These are phyloP conservation scores for Spisula solida DNA, from an alignment of 2,888 invertebrate genomes.

Conservation along the genomic window DNA sequence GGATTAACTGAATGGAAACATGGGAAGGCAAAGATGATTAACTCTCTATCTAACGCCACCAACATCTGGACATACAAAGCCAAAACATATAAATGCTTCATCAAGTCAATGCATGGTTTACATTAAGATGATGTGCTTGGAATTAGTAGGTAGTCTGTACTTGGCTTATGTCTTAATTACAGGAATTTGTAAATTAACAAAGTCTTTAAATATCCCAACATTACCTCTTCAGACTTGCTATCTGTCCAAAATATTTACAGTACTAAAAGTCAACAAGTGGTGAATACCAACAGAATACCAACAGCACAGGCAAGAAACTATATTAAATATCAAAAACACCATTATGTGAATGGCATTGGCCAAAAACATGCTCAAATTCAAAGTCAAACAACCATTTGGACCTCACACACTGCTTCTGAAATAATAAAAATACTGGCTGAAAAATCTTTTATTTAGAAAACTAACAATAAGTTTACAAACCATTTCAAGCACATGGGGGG, in stretches of 20 bases:
- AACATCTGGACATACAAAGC: conserved; percentile 10
- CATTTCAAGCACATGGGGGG: background rate
- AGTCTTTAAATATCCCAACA: conserved; percentile 15
- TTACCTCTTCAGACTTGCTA: background rate
- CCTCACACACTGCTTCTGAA: background rate
- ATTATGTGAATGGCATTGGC: too few species aligned
- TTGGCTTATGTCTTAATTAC: conserved; percentile 19
- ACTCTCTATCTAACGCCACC: background rate
- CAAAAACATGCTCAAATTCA: too few species aligned
- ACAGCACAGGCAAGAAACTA: too few species aligned
- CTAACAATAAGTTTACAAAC: background rate
- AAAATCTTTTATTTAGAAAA: background rate
- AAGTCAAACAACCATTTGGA: background rate
- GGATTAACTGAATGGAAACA: conserved; percentile 42
- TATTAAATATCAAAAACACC: too few species aligned
- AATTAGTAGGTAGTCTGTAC: background rate
- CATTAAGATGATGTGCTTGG: conserved; percentile 21
- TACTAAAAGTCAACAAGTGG: too few species aligned
- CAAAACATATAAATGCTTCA: conserved; percentile 24
- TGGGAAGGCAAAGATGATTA: conserved; percentile 22
- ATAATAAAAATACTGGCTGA: background rate
- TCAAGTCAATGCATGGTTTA: background rate
- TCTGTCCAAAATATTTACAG: too few species aligned
- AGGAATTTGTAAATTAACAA: conserved; percentile 15
- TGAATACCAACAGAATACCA: too few species aligned